Conservation (phyloP, 1,140 invertebrate genomes). For the Musca domestica region DNA sequence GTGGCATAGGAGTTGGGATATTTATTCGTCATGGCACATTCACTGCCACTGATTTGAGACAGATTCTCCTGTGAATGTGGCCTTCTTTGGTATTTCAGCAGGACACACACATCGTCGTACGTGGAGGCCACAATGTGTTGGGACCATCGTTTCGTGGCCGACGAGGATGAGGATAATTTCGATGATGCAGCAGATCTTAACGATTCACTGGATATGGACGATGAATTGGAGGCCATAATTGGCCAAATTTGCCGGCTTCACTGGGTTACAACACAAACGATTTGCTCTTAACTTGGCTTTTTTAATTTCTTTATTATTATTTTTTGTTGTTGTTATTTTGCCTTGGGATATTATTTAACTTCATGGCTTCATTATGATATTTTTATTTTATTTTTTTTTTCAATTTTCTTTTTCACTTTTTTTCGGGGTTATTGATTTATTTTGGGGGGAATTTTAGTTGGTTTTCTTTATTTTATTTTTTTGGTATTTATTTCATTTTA, state of each 20-base stretch:
- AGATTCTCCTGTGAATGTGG: neutral
- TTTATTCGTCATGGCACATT: neutral
- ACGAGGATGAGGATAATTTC: neutral
- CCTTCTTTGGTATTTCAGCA: constrained; percentile 3
- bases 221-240: neutral
- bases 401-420: no score
- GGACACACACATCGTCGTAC: constrained; percentile 6
- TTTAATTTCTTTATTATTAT: neutral
- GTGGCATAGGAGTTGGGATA: neutral
- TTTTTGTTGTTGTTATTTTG: neutral
- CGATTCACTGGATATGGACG: no score
- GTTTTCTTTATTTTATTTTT: no score
- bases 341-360: no score
- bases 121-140: constrained; percentile 5
- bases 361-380: no score
- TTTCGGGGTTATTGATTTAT: no score
- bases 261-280: neutral
- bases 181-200: neutral
- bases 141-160: constrained; percentile 8
- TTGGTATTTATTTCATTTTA: neutral
- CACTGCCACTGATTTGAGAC: neutral
- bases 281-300: neutral
- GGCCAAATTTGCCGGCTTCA: neutral
- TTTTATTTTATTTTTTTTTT: no score
- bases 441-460: no score